Evolutionary conservation across 2,888 invertebrate species (phyloP).

Genomic region (Lacanobia oleracea): DNA sequence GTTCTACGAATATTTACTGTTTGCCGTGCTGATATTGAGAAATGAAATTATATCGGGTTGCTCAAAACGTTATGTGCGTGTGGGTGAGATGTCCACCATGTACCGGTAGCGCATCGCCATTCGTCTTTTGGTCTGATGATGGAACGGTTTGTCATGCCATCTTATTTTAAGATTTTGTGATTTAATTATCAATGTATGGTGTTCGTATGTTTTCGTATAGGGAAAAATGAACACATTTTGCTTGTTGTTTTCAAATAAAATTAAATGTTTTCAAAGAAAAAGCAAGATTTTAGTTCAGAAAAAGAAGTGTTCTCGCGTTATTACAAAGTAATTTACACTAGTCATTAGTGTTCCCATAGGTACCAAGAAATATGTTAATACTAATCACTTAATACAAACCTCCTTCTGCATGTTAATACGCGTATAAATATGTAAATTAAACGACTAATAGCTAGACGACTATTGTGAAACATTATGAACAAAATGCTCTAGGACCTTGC

Average conservation of each 20-base stretch:
- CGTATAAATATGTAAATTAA: conserved; percentile 26
- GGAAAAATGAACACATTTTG: too few species aligned
- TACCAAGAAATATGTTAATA: conserved; percentile 31
- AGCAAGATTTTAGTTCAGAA: neutral
- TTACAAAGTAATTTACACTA: conserved; percentile 16
- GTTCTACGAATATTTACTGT: neutral
- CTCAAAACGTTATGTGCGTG: too few species aligned
- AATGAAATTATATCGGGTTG: neutral
- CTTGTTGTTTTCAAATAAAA: neutral
- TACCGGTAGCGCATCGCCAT: too few species aligned
- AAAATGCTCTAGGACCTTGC: neutral
- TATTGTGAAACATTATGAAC: conserved; percentile 11
- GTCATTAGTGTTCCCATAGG: conserved; percentile 31
- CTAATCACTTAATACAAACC: conserved; percentile 37
- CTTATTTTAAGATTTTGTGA: too few species aligned
- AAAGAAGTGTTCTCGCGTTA: neutral
- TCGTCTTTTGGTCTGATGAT: too few species aligned
- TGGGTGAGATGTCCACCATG: too few species aligned
- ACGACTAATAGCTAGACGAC: neutral
- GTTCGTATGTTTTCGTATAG: too few species aligned
- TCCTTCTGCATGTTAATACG: conserved; percentile 16
- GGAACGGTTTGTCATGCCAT: too few species aligned
- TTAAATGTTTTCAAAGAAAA: neutral
- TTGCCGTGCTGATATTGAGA: neutral
- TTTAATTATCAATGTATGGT: too few species aligned